Evolutionary conservation across 2,113 vertebrate species (phyloP).

Genomic region (Nycticryphes semicollaris): DNA sequence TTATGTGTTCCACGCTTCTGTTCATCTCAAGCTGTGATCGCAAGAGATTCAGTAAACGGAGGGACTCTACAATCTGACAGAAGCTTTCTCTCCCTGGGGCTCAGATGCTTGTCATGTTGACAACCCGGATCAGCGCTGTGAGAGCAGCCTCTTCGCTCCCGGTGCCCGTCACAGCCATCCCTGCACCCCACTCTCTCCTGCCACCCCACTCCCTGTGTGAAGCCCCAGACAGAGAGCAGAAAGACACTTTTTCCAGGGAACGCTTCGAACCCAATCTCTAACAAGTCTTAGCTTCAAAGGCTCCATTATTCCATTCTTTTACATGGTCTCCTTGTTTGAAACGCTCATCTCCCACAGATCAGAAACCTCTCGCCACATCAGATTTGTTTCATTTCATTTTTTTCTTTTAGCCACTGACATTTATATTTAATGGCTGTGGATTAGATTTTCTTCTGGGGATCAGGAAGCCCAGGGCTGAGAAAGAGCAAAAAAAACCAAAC

Average conservation of each 20-base stretch:
- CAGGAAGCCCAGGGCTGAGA: background rate
- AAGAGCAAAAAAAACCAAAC: background rate
- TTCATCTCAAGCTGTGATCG: slow-evolving; percentile 11
- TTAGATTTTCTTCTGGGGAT: background rate
- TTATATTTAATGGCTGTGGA: background rate
- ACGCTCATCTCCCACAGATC: background rate
- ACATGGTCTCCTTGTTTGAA: background rate
- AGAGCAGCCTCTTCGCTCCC: background rate
- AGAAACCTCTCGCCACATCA: background rate
- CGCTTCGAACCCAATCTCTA: background rate
- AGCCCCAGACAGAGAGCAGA: background rate
- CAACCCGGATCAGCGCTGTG: background rate
- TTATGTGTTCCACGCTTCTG: background rate
- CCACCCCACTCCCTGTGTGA: background rate
- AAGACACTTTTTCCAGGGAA: background rate
- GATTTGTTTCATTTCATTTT: background rate
- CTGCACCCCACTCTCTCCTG: background rate
- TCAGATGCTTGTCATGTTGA: background rate
- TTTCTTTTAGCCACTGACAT: slow-evolving; percentile 4
- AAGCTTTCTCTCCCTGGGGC: background rate
- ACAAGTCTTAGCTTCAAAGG: background rate
- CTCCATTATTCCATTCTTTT: background rate
- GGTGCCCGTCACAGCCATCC: background rate
- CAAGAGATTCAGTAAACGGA: slow-evolving; percentile 10
- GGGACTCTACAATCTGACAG: slow-evolving; percentile 23